Base-by-base conservation (phyloP, 1,140 invertebrate species). In the Colletes latitarsis region DNA sequence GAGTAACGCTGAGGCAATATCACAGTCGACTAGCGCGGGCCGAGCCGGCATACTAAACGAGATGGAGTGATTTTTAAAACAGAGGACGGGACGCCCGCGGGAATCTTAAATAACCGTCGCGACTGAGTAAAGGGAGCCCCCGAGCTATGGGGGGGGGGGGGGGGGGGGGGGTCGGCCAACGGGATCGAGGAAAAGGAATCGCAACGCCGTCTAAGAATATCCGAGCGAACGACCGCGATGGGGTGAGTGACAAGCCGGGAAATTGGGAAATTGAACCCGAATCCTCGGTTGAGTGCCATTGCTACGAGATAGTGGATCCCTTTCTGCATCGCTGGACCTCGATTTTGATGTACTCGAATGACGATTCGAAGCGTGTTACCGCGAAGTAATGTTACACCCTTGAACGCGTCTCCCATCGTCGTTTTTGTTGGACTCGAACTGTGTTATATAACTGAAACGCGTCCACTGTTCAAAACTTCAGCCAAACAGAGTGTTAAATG, bases 241-340 rank as follows among this genome's bases (percentile, higher is more conserved):
- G 75, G 69, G 53, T 83, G 84, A 88, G 83, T 88, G 90, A 89
- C 89, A 88, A 82, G 49, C 66, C 67, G 78, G 82, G 88, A 90
- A 90, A 91, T 91, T 91, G 89, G 89, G 87, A 90, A 91, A 91
- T 90, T 91, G 87, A 90, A 89, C 86, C 83, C 74, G 78, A 86
- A 87, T 77, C 86, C 78, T 52, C 55, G 75, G 57, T 68, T n/a
- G 68, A 82, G 52, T 57, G 4, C 5, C 12, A n/a, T 21, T 39
- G n/a, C 70, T 12, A 43, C n/a, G 46, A 53, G 75, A 80, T 72
- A 60, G 82, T n/a, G 66, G 14, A 70, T 66, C 53, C 41, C 46
- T 58, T 71, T 69, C 17, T 57, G 49, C 57, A 8, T 53, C 62
- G 74, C 12, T 55, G 63, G 41, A n/a, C 12, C 10, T 19, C 21